These are phyloP conservation scores for Spinus olivaceus DNA, from an alignment of 2,797 vertebrate species.

Conservation along the genomic window DNA sequence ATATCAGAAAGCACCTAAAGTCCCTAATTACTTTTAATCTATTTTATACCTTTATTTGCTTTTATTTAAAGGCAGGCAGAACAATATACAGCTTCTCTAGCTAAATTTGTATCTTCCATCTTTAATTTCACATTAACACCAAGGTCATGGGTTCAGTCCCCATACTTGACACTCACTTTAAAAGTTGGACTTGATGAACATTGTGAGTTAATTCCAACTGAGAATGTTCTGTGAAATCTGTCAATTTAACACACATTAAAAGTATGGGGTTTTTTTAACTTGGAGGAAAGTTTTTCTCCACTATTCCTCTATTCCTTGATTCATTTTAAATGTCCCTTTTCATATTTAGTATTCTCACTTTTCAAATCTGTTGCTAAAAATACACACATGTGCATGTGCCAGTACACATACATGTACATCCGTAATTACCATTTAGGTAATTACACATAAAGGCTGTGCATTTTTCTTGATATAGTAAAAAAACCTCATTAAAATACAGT, in stretches of 20 bases:
- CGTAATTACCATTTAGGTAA: not conserved
- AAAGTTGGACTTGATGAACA: accelerated
- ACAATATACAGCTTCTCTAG: not conserved
- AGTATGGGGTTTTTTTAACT: not conserved
- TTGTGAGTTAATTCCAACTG: not conserved
- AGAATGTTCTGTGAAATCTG: not conserved
- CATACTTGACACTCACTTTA: not conserved
- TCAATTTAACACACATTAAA: not conserved
- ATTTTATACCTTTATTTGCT: not conserved
- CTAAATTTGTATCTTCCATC: not conserved
- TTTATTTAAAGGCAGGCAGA: not conserved
- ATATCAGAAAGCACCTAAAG: not conserved
- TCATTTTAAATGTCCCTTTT: not conserved
- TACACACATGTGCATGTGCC: not conserved
- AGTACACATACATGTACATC: not conserved
- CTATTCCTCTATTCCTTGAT: not conserved
- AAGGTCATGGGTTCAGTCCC: not conserved
- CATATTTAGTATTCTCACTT: not conserved
- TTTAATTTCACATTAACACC: not conserved
- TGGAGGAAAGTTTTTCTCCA: not conserved
- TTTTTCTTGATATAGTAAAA: not conserved
- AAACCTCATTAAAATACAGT: not conserved
- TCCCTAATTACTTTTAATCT: not conserved
- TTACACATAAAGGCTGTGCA: not conserved
- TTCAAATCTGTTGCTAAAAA: not conserved